A percentile compares a stretch with the other conserved stretches of the same genome.
phyloP scores from a whole-genome alignment of 2,113 vertebrate species.

The Tretioscincus oriximinensis region DNA sequence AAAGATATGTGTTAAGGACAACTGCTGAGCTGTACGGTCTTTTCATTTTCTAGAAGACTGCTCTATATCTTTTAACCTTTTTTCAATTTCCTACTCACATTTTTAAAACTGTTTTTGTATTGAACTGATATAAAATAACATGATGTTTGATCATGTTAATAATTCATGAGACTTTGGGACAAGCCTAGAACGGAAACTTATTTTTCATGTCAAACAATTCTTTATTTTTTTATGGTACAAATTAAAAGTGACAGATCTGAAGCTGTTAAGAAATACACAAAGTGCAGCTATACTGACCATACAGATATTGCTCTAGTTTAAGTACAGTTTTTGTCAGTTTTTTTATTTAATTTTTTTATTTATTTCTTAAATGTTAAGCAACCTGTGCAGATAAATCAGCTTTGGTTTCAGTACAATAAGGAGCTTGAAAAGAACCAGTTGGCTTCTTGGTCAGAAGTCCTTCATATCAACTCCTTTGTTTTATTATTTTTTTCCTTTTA shows the following conservation, averaged over 20 bases:
- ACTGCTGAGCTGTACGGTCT: not conserved
- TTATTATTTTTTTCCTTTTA: slow-evolving; percentile 1
- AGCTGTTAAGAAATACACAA: slow-evolving; percentile 98
- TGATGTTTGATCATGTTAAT: slow-evolving; percentile 54
- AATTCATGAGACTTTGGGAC: slow-evolving; percentile 65
- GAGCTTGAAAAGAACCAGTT: slow-evolving; percentile 80
- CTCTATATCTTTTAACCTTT: too few species aligned
- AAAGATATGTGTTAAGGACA: not conserved
- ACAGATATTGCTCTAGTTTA: slow-evolving; percentile 99
- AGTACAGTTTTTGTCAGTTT: slow-evolving; percentile 84
- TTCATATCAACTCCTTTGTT: slow-evolving; percentile 63
- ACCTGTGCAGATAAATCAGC: slow-evolving; percentile 94
- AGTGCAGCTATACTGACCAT: slow-evolving; percentile 98
- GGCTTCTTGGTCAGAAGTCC: slow-evolving; percentile 81
- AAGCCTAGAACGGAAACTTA: slow-evolving; percentile 63
- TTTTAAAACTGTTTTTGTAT: slow-evolving; percentile 49
- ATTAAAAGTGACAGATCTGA: slow-evolving; percentile 98
- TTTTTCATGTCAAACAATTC: slow-evolving; percentile 95
- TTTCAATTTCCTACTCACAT: slow-evolving; percentile 15
- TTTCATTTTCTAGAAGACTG: not conserved
- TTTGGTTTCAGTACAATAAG: slow-evolving; percentile 95
- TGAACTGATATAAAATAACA: slow-evolving; percentile 55
- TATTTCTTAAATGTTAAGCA: slow-evolving; percentile 84
- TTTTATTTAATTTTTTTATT: slow-evolving; percentile 70
- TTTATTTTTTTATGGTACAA: slow-evolving; percentile 99